Conservation (phyloP, 2,797 vertebrate species). For the Coregonus ussuriensis region DNA sequence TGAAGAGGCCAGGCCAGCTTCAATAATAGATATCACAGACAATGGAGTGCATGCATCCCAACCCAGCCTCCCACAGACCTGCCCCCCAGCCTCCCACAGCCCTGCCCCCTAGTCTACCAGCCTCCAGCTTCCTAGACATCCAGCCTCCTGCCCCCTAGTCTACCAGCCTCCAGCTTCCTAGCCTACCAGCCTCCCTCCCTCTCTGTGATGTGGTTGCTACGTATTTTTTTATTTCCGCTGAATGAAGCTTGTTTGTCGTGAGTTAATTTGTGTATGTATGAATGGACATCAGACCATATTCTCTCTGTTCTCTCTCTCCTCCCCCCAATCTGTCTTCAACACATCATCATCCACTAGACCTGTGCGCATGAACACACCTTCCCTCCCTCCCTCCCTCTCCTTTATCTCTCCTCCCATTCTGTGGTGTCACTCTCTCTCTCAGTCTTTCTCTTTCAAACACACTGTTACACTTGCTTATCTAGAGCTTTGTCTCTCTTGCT, state of each 20-base stretch:
- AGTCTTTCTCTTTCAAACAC: neutral
- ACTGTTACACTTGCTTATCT: neutral
- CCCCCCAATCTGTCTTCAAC: neutral
- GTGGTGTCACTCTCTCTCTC: neutral
- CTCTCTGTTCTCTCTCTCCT: neutral
- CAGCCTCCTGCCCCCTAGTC: too few species aligned
- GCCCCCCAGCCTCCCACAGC: neutral
- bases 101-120: too few species aligned
- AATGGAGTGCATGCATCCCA: slow-evolving; percentile 47
- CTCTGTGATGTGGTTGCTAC: neutral
- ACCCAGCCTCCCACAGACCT: neutral
- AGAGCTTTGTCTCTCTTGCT: too few species aligned
- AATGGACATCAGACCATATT: neutral
- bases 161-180: neutral
- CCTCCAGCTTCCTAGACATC: too few species aligned
- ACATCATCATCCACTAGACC: neutral
- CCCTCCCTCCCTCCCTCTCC: neutral
- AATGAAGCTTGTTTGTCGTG: neutral
- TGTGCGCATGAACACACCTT: neutral
- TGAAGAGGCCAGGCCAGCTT: slow-evolving; percentile 46
- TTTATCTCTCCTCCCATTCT: too few species aligned
- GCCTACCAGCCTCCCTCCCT: neutral
- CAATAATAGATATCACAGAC: slow-evolving; percentile 69
- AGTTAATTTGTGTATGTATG: neutral
- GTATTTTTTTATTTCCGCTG: neutral